phyloP scores from a whole-genome alignment of 64 coral and sea anemone genomes.

The Porites australiensis region DNA sequence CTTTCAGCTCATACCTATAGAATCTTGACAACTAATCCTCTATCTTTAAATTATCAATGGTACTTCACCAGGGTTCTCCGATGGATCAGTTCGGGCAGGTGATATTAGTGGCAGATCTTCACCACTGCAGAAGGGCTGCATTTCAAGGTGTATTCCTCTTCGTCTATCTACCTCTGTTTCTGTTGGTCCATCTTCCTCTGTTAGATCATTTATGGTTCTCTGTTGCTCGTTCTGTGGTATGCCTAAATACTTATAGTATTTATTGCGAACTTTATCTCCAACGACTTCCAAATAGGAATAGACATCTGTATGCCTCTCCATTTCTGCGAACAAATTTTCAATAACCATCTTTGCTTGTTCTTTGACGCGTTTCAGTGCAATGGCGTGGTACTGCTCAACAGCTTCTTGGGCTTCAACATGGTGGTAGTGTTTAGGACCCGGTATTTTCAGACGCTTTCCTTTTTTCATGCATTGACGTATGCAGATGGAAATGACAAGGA shows the following conservation, averaged over 20 bases:
- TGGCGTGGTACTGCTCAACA: neutral
- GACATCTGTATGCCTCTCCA: neutral
- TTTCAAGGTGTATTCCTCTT: no score
- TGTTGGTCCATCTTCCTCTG: no score
- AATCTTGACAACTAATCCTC: no score
- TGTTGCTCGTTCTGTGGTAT: neutral
- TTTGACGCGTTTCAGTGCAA: neutral
- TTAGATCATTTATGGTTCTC: neutral
- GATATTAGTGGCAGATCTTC: no score
- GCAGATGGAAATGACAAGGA: neutral
- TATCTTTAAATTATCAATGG: no score
- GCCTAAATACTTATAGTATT: neutral
- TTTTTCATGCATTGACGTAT: neutral
- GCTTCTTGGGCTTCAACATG: slow-evolving; percentile 26
- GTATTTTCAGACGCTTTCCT: slow-evolving; percentile 14
- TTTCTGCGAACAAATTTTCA: neutral
- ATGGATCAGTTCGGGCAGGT: no score
- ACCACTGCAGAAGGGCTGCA: no score
- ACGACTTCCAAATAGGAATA: neutral
- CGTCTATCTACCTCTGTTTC: no score
- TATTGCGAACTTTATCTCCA: neutral
- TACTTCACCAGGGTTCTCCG: no score
- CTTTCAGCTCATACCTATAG: no score
- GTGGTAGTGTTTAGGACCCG: neutral
- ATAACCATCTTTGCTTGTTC: slow-evolving; percentile 8